These are phyloP conservation scores for Archocentrus centrarchus DNA, from an alignment of 2,113 vertebrate genomes.

Conservation along the genomic window DNA sequence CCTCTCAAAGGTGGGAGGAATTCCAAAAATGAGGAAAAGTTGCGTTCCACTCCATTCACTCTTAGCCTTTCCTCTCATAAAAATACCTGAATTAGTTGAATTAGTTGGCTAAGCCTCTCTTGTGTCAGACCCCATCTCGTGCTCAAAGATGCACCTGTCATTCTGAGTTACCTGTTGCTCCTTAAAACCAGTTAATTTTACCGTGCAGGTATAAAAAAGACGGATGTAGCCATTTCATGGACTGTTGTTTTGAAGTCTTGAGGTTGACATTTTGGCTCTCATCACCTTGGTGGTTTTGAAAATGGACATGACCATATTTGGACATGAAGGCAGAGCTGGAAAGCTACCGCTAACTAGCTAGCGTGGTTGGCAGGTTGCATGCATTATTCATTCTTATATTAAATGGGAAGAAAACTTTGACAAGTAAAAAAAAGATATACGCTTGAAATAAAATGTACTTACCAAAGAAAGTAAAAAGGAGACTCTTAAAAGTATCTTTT, in stretches of 20 bases:
- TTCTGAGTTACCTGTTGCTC: conserved; percentile 27
- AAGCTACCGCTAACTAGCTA: neutral
- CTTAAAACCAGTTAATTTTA: neutral
- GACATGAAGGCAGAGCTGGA: neutral
- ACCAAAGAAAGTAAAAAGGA: neutral
- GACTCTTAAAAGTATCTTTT: neutral
- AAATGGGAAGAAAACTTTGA: neutral
- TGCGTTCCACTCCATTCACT: conserved; percentile 47
- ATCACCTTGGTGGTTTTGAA: neutral
- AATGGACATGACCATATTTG: neutral
- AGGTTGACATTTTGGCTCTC: no score
- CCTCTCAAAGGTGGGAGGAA: conserved; percentile 71
- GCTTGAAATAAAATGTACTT: neutral
- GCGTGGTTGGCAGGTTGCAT: neutral
- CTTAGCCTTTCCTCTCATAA: conserved; percentile 58
- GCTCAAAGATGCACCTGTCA: conserved; percentile 44
- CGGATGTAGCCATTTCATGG: neutral
- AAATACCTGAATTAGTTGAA: conserved; percentile 68
- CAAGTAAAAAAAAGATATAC: accelerated
- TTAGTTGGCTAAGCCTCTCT: conserved; percentile 55
- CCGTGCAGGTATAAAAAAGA: neutral
- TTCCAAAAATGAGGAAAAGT: conserved; percentile 73
- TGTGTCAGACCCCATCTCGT: conserved; percentile 54
- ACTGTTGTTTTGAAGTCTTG: neutral
- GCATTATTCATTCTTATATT: neutral